These are phyloP conservation scores for Leptocoma aspasia DNA, from an alignment of 2,113 vertebrate species.

Conservation along the genomic window DNA sequence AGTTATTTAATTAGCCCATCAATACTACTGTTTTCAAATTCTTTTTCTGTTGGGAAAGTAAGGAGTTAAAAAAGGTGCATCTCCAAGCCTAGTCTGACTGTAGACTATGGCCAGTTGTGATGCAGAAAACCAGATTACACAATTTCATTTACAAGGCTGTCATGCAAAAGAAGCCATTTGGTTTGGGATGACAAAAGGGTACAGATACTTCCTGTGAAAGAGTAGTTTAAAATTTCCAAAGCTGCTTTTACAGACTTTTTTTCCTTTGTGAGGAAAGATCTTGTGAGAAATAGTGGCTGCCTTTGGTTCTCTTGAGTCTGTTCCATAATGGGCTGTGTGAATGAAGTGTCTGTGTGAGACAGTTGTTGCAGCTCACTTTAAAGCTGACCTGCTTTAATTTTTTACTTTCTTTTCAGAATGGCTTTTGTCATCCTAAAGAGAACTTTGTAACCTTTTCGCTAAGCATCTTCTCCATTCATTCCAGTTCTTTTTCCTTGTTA, in stretches of 20 bases:
- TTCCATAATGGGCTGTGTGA: accelerated
- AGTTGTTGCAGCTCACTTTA: not conserved
- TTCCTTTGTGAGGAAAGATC: not conserved
- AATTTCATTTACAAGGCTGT: not conserved
- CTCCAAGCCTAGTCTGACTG: not conserved
- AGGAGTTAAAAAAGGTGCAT: not conserved
- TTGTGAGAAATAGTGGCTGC: not conserved
- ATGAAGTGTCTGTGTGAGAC: not conserved
- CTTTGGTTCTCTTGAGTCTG: not conserved
- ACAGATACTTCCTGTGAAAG: not conserved
- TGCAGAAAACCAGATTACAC: not conserved
- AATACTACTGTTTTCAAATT: not conserved
- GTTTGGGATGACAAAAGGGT: not conserved
- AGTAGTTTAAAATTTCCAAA: not conserved
- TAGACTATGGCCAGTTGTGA: not conserved
- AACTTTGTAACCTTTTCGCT: not conserved
- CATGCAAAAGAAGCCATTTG: not conserved
- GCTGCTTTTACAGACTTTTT: not conserved
- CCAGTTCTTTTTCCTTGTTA: not conserved
- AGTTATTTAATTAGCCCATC: not conserved
- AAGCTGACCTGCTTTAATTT: not conserved
- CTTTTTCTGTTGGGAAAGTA: not conserved
- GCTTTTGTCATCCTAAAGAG: not conserved
- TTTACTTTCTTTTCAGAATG: not conserved
- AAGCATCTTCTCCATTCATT: not conserved